phyloP scores from a whole-genome alignment of 2,888 invertebrate species.

The Hydropsyche betteni region DNA sequence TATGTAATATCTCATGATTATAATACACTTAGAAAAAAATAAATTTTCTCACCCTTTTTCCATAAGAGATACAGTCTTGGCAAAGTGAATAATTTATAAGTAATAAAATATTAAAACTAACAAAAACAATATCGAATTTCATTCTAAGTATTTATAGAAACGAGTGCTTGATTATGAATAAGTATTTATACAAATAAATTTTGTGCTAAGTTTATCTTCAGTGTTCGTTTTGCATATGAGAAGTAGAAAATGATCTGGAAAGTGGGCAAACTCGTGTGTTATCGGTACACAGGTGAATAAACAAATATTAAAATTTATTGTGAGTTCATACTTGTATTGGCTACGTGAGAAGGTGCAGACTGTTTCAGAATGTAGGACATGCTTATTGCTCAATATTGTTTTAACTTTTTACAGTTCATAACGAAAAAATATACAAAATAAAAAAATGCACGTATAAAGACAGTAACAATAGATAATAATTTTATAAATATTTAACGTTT shows the following conservation, averaged over 20 bases:
- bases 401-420: neutral
- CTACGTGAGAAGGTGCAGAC: neutral
- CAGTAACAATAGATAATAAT: too few species aligned
- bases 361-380: conserved; percentile 8
- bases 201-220: neutral
- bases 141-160: neutral
- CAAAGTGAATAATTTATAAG: neutral
- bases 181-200: too few species aligned
- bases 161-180: neutral
- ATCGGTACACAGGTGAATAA: conserved; percentile 17
- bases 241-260: conserved; percentile 2
- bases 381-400: neutral
- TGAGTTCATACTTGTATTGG: neutral
- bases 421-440: too few species aligned
- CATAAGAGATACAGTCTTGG: conserved; percentile 46
- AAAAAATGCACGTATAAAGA: too few species aligned
- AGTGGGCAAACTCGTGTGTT: neutral
- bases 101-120: too few species aligned
- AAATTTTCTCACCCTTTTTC: conserved; percentile 40
- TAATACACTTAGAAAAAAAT: neutral
- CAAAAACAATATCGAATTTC: too few species aligned
- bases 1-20: conserved; percentile 19
- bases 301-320: conserved; percentile 5
- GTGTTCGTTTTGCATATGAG: neutral
- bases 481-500: too few species aligned